Conservation (phyloP, 2,113 vertebrate species). For the Nipponia nippon region DNA sequence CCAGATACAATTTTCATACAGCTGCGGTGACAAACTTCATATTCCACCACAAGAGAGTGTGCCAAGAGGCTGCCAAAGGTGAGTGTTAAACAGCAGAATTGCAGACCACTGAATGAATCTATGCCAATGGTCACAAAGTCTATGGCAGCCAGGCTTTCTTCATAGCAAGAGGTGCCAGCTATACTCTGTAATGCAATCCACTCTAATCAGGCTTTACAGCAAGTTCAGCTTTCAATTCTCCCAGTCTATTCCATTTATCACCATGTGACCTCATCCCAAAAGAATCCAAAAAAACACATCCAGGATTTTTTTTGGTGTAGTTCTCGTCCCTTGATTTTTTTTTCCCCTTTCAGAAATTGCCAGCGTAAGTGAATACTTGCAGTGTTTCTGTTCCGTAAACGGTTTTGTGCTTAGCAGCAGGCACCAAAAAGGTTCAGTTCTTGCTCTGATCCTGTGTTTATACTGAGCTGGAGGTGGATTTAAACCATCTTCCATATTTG, state of each 20-base stretch:
- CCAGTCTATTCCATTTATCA: neutral
- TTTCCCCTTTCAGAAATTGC: neutral
- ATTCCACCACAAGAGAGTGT: neutral
- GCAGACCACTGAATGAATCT: neutral
- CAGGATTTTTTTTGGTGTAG: neutral
- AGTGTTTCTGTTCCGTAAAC: slow-evolving; percentile 25
- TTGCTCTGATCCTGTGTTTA: slow-evolving; percentile 51
- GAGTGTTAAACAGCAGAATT: neutral
- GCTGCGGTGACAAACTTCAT: neutral
- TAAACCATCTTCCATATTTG: slow-evolving; percentile 54
- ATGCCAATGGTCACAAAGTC: neutral
- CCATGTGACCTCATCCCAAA: neutral
- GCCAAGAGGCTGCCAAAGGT: neutral
- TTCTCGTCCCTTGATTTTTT: neutral
- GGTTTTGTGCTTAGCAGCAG: neutral
- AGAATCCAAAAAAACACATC: neutral
- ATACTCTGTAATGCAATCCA: neutral
- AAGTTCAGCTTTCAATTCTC: slow-evolving; percentile 7
- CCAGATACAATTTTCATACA: neutral
- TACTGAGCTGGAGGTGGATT: slow-evolving; percentile 35
- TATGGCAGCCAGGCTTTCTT: neutral
- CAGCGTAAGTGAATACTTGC: neutral
- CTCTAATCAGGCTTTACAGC: neutral
- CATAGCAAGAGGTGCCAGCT: neutral
- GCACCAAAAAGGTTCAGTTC: slow-evolving; percentile 11